Evolutionary conservation across 2,888 invertebrate genomes (phyloP).

Genomic region (Mythimna impura): DNA sequence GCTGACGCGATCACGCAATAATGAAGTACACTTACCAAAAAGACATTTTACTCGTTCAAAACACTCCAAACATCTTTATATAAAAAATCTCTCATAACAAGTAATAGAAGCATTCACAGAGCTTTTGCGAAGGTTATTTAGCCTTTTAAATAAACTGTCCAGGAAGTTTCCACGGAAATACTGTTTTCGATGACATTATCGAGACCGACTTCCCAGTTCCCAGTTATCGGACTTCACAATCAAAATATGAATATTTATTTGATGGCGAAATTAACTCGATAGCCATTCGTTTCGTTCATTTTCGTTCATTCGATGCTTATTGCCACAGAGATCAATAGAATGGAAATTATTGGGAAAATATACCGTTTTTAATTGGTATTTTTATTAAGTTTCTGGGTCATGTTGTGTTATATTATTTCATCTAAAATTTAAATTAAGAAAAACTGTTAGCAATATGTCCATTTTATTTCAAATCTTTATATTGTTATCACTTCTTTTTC

Average conservation of each 20-base stretch:
- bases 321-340: conserved; percentile 58
- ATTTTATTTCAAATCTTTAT: conserved; percentile 4
- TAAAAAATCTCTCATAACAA: conserved; percentile 8
- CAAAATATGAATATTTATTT: conserved; percentile 68
- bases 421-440: neutral
- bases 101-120: conserved; percentile 20
- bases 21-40: neutral
- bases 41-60: neutral
- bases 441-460: neutral
- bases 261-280: conserved; percentile 62
- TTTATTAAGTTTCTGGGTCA: conserved; percentile 27
- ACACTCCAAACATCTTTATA: neutral
- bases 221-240: conserved; percentile 64
- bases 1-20: no score
- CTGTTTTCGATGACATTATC: conserved; percentile 67
- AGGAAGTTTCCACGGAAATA: conserved; percentile 63
- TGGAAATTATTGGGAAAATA: conserved; percentile 48
- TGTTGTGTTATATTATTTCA: conserved; percentile 3
- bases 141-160: conserved; percentile 56
- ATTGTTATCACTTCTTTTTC: neutral
- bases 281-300: conserved; percentile 53
- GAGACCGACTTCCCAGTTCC: conserved; percentile 58
- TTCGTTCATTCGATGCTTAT: conserved; percentile 58
- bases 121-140: conserved; percentile 29
- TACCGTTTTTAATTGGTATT: conserved; percentile 38